Percentiles rank a stretch among this genome's conserved stretches.
phyloP scores from a whole-genome alignment of 92 coral and sea anemone genomes.

The Nematostella vectensis region DNA sequence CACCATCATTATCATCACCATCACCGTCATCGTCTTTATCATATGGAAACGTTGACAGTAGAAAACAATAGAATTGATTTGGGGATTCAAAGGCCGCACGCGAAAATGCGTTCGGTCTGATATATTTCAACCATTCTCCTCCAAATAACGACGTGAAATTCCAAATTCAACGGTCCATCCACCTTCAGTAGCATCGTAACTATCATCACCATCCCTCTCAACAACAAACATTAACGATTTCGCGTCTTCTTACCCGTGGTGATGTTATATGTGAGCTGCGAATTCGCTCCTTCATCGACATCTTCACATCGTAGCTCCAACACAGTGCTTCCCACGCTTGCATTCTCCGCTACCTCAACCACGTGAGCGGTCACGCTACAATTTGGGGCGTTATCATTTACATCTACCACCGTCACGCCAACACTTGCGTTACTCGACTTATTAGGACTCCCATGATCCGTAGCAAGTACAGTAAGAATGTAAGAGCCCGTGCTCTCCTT shows the following conservation, averaged over 20 bases:
- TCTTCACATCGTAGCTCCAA: conserved; percentile 34
- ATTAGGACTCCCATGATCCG: conserved; percentile 39
- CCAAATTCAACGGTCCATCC: too few species aligned
- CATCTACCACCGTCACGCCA: conserved; percentile 22
- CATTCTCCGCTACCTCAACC: conserved; percentile 39
- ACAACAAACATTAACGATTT: too few species aligned
- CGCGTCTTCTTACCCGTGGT: conserved; percentile 42
- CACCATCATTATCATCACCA: too few species aligned
- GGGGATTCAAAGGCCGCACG: too few species aligned
- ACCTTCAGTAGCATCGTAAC: too few species aligned
- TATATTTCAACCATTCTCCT: too few species aligned
- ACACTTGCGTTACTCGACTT: conserved; percentile 30
- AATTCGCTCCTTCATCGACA: conserved; percentile 29
- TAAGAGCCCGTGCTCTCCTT: conserved; percentile 29
- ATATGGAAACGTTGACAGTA: too few species aligned
- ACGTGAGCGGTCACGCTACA: conserved; percentile 35
- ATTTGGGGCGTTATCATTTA: conserved; percentile 44
- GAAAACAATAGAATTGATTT: too few species aligned
- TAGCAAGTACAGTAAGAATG: conserved; percentile 30
- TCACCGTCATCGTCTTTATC: too few species aligned
- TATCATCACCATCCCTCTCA: too few species aligned
- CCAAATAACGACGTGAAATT: too few species aligned
- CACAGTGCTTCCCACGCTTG: conserved; percentile 29
- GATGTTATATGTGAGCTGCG: conserved; percentile 22
- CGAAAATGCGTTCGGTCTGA: too few species aligned